Percentiles rank a stretch among this genome's conserved stretches.
Evolutionary conservation across 2,113 vertebrate species (phyloP).

Genomic region (Indri indri): DNA sequence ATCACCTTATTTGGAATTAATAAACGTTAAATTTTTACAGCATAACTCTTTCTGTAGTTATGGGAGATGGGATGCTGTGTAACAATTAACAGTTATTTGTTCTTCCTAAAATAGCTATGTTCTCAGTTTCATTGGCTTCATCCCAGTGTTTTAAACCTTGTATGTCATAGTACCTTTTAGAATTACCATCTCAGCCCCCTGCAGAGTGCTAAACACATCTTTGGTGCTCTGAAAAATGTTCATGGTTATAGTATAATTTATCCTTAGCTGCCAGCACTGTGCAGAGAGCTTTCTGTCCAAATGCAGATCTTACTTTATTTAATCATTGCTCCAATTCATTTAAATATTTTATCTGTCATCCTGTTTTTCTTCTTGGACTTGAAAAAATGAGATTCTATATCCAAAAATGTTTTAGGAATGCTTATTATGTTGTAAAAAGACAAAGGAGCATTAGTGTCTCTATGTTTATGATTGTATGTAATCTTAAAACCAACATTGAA

Average conservation of each 20-base stretch:
- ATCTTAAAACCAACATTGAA: slow-evolving; percentile 23
- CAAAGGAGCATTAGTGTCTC: not conserved
- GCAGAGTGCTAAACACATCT: not conserved
- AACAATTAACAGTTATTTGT: not conserved
- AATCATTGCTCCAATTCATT: slow-evolving; percentile 14
- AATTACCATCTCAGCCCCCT: not conserved
- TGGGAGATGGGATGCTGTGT: not conserved
- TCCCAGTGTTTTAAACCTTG: slow-evolving; percentile 14
- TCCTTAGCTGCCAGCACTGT: not conserved
- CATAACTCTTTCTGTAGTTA: not conserved
- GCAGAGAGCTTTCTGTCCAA: not conserved
- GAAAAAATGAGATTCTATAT: slow-evolving; percentile 18
- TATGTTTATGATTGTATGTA: not conserved
- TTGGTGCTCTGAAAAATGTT: slow-evolving; percentile 1
- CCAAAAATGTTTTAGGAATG: slow-evolving; percentile 56
- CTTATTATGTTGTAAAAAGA: not conserved
- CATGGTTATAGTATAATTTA: not conserved
- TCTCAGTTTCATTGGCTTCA: not conserved
- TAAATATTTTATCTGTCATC: slow-evolving; percentile 23
- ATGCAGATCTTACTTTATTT: not conserved
- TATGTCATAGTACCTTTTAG: not conserved
- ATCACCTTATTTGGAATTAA: slow-evolving; percentile 47
- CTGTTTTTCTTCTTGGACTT: slow-evolving; percentile 50
- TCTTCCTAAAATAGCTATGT: not conserved
- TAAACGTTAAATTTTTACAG: slow-evolving; percentile 24